Percentiles rank a stretch among this genome's conserved stretches.
These are phyloP conservation scores for Carassius carassius DNA, from an alignment of 2,113 vertebrate species.

Conservation along the genomic window DNA sequence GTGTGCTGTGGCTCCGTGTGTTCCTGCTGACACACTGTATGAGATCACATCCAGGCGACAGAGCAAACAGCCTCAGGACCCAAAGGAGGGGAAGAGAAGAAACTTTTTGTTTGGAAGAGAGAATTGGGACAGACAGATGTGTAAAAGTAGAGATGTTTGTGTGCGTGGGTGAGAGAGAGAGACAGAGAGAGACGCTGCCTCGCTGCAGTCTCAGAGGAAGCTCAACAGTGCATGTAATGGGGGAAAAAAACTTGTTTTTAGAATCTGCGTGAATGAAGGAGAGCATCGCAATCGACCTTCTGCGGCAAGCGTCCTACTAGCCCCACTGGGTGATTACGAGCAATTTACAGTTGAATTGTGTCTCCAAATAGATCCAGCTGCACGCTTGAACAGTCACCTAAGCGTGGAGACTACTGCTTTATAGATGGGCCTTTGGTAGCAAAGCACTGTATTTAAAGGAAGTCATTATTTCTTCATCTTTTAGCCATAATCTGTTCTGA, in stretches of 20 bases:
- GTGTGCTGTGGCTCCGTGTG: not conserved
- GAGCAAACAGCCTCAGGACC: constrained; percentile 12
- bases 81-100: constrained; percentile 1
- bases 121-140: not conserved
- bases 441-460: not conserved
- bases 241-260: not conserved
- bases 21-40: constrained; percentile 21
- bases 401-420: not conserved
- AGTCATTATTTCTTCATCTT: not conserved
- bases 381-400: not conserved
- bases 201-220: not conserved
- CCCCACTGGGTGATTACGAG: constrained; percentile 6
- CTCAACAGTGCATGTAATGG: not conserved
- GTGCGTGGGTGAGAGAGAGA: not conserved
- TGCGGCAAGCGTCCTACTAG: not conserved
- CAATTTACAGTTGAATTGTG: constrained; percentile 29
- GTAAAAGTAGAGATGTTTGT: not conserved
- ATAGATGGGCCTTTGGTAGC: not conserved
- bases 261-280: not conserved
- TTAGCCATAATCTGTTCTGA: not conserved
- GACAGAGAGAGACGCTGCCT: not conserved
- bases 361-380: constrained; percentile 42
- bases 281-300: constrained; percentile 2
- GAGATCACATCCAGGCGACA: constrained; percentile 15
- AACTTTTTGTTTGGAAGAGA: not conserved